Base-by-base conservation (phyloP, 2,888 invertebrate genomes). In the Protonemura montana region DNA sequence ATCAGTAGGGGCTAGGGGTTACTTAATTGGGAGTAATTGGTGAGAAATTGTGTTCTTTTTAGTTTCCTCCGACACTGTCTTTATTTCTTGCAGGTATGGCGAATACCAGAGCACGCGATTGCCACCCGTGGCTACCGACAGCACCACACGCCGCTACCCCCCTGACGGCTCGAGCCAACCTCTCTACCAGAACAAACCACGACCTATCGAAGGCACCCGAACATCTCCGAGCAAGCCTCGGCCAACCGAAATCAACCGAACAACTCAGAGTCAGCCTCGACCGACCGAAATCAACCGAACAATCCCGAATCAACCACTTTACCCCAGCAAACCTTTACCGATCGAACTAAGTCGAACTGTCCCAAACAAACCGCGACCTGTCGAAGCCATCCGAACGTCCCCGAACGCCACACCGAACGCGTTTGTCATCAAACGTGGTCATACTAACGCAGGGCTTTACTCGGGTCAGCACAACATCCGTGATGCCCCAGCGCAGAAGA, bases 381-480 rank as follows among this genome's bases (percentile, higher is more conserved):
- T 26, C 76, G 76, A 1, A 26, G 59, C 2, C 30, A 42, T 25
- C 82, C 82, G 28, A 35, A 78, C 87, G 76, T n/a, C 29, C 6
- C 35, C 91, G 86, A 93, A 92, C 0, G 90, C 87, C 41, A n/a
- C 29, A 0, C 35, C 91, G 86, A 93, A 92, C 0, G 90, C 91
- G 85, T 95, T 95, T 90, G 90, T 94, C 76, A 92, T 94, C 59
- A 94, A 94, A 89, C 91, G 94, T 81, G 94, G 94, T 1, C 93
- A 93, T 88, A 92, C 92, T 42, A 94, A 94, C 89, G 94, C 94
- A 76, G 95, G 94, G 0, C 92, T 95, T 89, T 95, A 95, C 89
- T 94, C 94, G 2, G 95, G 95, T 77, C 85, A 87, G 85, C 85
- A 85, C 87, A 78, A 87, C 87, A 41, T 41, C 42, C 76, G 83